A percentile compares a stretch with the other conserved stretches of the same genome.
Evolutionary conservation across 37 sponge, comb jelly and placozoan genomes (phyloP).

Genomic region (Hormiphora californensis): DNA sequence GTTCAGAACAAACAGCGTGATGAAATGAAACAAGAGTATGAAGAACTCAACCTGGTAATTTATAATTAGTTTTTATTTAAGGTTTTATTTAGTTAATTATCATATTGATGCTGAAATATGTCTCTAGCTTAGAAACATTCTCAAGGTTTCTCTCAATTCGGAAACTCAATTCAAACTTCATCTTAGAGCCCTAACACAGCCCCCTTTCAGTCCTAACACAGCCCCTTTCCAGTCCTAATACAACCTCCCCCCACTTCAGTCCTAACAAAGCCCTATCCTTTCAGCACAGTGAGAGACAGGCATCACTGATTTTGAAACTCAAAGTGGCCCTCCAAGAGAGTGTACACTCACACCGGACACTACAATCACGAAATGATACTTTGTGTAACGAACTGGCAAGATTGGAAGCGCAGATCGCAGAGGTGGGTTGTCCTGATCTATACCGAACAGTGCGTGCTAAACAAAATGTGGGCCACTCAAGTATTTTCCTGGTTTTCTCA

Average conservation of each 20-base stretch:
- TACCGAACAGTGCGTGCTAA: no score
- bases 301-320: constrained; percentile 23
- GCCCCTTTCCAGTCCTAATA: no score
- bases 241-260: no score
- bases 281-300: constrained; percentile 13
- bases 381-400: neutral
- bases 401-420: constrained; percentile 5
- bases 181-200: neutral
- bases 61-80: neutral
- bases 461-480: no score
- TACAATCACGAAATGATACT: neutral
- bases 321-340: constrained; percentile 36
- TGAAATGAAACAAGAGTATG: constrained; percentile 31
- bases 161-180: neutral
- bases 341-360: neutral
- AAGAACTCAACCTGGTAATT: constrained; percentile 10
- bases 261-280: no score
- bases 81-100: neutral
- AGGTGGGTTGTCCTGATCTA: no score
- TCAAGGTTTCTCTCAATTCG: no score
- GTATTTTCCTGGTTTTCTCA: no score
- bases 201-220: no score
- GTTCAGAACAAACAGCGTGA: neutral
- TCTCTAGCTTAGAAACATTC: no score
- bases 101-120: no score